Conservation (phyloP, 2,797 vertebrate species). For the Poeciliopsis gracilis region DNA sequence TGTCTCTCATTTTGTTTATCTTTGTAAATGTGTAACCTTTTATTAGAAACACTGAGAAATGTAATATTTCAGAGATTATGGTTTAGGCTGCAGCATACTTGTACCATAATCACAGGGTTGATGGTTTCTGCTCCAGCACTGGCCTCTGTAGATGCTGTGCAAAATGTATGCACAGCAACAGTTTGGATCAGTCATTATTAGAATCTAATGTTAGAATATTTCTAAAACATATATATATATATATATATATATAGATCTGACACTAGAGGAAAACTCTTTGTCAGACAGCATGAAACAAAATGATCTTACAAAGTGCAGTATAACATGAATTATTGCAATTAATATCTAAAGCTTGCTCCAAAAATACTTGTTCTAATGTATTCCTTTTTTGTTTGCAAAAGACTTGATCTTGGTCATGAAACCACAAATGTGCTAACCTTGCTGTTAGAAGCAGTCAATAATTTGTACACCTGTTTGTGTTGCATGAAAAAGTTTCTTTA, state of each 20-base stretch:
- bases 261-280: neutral
- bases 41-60: neutral
- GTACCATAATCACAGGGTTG: constrained; percentile 2
- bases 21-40: neutral
- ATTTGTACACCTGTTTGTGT: constrained; percentile 16
- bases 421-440: neutral
- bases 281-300: neutral
- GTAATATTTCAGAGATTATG: neutral
- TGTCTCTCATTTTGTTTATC: neutral
- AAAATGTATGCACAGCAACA: too few relatives aligned
- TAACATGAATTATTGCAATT: neutral
- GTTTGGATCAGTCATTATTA: neutral
- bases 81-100: neutral
- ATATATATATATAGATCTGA: neutral
- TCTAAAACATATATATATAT: too few relatives aligned
- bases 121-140: neutral
- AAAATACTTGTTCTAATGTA: neutral
- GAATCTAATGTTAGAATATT: too few relatives aligned
- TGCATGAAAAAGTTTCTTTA: constrained; percentile 4
- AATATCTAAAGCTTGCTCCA: neutral
- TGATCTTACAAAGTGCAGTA: neutral
- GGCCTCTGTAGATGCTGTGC: neutral
- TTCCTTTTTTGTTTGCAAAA: neutral
- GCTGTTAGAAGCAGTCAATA: neutral
- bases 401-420: neutral